Conservation (phyloP, 2,797 vertebrate genomes). For the Hybognathus amarus region DNA sequence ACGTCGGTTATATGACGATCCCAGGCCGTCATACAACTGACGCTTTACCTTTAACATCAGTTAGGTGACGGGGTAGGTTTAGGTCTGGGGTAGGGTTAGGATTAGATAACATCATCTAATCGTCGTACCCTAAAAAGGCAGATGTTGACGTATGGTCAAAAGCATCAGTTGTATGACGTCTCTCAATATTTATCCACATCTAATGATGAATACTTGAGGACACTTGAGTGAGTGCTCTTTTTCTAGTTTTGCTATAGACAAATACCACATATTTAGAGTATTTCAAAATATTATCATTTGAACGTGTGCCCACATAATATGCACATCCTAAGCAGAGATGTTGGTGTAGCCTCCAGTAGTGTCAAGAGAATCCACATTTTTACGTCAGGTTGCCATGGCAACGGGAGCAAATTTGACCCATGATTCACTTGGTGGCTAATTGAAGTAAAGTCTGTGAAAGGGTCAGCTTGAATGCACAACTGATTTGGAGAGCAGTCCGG, state of each 20-base stretch:
- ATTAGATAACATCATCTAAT: no score
- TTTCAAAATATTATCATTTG: neutral
- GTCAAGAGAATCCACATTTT: conserved; percentile 1
- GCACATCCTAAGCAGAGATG: neutral
- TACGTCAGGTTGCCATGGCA: conserved; percentile 31
- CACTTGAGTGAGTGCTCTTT: neutral
- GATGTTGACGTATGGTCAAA: no score
- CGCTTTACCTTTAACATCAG: no score
- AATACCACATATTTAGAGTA: neutral
- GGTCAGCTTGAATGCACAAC: conserved; percentile 21
- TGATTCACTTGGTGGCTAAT: conserved; percentile 40
- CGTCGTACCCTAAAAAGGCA: no score
- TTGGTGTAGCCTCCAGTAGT: neutral
- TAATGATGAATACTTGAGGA: neutral
- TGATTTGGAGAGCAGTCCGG: conserved; percentile 26
- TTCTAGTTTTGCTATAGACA: neutral
- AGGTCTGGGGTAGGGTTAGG: no score
- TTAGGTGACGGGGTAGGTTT: no score
- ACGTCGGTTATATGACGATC: no score
- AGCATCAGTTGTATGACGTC: no score
- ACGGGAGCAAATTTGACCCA: conserved; percentile 28
- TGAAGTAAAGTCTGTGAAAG: conserved; percentile 31
- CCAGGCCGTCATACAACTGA: no score
- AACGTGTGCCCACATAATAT: neutral
- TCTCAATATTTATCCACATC: neutral